Evolutionary conservation across 2,888 invertebrate genomes (phyloP).

Genomic region (Drosophila greeni): DNA sequence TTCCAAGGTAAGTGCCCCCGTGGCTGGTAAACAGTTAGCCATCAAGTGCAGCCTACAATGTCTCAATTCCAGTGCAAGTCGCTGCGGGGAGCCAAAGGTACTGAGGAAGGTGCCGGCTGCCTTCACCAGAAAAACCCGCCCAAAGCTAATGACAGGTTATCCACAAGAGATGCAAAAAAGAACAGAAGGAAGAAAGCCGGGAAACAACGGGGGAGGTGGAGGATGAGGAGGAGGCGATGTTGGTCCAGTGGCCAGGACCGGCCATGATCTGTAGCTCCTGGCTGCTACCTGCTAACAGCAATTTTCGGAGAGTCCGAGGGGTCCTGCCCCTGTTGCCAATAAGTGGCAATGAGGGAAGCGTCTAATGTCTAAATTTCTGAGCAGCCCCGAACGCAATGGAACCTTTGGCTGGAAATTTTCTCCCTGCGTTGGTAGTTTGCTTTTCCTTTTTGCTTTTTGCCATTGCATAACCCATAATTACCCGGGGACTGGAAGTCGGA

Average conservation of each 20-base stretch:
- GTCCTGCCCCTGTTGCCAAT: conserved; percentile 61
- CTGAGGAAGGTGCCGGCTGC: conserved; percentile 13
- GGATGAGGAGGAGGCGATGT: conserved; percentile 1
- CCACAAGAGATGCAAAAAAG: conserved; percentile 65
- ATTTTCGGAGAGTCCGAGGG: conserved; percentile 39
- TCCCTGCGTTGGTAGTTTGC: conserved; percentile 23
- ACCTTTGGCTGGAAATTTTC: conserved; percentile 42
- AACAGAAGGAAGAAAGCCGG: conserved; percentile 18
- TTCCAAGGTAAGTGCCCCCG: conserved; percentile 20
- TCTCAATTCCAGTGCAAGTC: conserved; percentile 64
- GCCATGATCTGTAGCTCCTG: conserved; percentile 56
- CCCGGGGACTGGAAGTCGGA: conserved; percentile 37
- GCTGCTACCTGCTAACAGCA: conserved; percentile 68
- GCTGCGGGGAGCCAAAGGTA: conserved; percentile 29
- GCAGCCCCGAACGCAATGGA: conserved; percentile 23
- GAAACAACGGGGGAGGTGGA: too few relatives aligned
- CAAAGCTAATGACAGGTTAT: conserved; percentile 70
- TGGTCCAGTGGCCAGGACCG: conserved; percentile 43
- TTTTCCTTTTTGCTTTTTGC: conserved; percentile 43
- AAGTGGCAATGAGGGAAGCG: conserved; percentile 63
- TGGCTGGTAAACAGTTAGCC: conserved; percentile 10
- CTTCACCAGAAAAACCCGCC: conserved; percentile 33
- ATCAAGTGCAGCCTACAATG: conserved; percentile 59
- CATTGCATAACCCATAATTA: conserved; percentile 70
- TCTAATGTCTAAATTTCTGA: conserved; percentile 73